Evolutionary conservation across 2,113 vertebrate species (phyloP).

Genomic region (Ivindomyrus marchei): DNA sequence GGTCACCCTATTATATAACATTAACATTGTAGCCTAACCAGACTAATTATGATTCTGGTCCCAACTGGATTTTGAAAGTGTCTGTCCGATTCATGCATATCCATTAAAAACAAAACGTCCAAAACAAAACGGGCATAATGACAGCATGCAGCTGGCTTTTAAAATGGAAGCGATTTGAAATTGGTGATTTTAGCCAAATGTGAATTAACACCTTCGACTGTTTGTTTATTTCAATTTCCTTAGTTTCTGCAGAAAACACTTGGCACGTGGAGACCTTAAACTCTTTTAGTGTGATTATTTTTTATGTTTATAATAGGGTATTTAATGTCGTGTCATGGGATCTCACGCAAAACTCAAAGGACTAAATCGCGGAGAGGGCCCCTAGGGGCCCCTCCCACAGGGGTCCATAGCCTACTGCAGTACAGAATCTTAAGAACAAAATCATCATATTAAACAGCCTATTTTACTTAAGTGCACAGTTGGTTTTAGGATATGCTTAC

Average conservation of each 20-base stretch:
- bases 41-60: not conserved
- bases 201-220: not conserved
- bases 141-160: not conserved
- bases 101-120: not conserved
- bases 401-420: not conserved
- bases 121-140: not conserved
- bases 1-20: not conserved
- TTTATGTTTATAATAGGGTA: not conserved
- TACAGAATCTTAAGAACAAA: not conserved
- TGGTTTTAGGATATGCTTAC: not conserved
- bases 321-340: not conserved
- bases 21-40: not conserved
- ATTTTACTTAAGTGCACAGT: not conserved
- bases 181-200: not conserved
- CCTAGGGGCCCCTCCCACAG: not conserved
- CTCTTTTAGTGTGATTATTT: not conserved
- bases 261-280: not conserved
- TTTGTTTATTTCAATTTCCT: not conserved
- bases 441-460: not conserved
- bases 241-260: not conserved
- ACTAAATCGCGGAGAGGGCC: not conserved
- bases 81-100: not conserved
- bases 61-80: not conserved
- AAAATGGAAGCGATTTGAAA: not conserved
- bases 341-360: not conserved